Evolutionary conservation across 2,113 vertebrate species (phyloP).

Genomic region (Hepsetus odoe): DNA sequence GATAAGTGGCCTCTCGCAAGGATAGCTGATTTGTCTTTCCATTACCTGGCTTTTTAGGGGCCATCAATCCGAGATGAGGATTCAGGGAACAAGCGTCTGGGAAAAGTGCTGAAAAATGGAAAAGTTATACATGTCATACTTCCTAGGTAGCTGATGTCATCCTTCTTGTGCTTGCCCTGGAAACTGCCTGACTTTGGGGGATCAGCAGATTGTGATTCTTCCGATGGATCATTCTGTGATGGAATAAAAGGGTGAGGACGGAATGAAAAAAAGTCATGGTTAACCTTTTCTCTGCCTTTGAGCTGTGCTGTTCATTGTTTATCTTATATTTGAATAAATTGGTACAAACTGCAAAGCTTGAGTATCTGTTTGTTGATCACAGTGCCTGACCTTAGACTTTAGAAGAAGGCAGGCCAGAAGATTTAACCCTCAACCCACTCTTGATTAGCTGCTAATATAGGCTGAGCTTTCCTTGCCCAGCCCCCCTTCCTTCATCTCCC

Average conservation of each 20-base stretch:
- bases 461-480: conserved; percentile 33
- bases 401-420: conserved; percentile 9
- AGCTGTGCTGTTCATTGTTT: not conserved
- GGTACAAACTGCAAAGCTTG: not conserved
- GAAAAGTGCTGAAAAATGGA: conserved; percentile 48
- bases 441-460: conserved; percentile 72
- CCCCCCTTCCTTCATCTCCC: conserved; percentile 52
- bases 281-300: conserved; percentile 20
- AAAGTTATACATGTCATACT: conserved; percentile 37
- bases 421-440: conserved; percentile 45
- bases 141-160: conserved; percentile 21
- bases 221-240: conserved; percentile 7
- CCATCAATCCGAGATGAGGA: conserved; percentile 40
- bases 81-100: conserved; percentile 35
- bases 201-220: conserved; percentile 29
- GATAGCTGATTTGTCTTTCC: conserved; percentile 53
- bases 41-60: conserved; percentile 42
- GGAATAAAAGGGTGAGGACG: not conserved
- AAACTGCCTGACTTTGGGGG: conserved; percentile 9
- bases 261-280: not conserved
- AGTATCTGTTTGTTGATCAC: not conserved
- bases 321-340: not conserved
- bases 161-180: conserved; percentile 3
- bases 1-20: conserved; percentile 39
- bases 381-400: not conserved